phyloP scores from a whole-genome alignment of 1,140 invertebrate species.

The Halictus rubicundus region DNA sequence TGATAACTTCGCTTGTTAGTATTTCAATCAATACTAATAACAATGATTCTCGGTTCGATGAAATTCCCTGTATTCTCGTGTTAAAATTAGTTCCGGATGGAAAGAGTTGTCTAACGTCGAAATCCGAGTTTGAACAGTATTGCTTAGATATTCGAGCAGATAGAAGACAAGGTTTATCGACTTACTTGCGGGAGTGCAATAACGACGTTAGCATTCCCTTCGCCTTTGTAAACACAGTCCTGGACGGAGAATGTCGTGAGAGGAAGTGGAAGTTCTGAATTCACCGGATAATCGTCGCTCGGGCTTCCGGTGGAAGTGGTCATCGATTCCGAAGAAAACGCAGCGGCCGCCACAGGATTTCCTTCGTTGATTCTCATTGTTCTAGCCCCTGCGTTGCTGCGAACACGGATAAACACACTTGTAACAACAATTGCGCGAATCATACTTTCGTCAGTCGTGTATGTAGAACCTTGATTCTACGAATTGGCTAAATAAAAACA shows the following conservation, averaged over 20 bases:
- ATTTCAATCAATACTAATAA: too few relatives aligned
- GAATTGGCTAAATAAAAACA: too few relatives aligned
- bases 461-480: too few relatives aligned
- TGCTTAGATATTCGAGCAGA: not conserved
- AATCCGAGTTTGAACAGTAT: not conserved
- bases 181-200: constrained; percentile 77
- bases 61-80: too few relatives aligned
- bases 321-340: constrained; percentile 27
- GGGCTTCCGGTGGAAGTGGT: constrained; percentile 32
- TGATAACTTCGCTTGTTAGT: too few relatives aligned
- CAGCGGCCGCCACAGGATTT: constrained; percentile 1
- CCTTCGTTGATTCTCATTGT: constrained; percentile 32
- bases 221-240: constrained; percentile 76
- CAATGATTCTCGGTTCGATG: too few relatives aligned
- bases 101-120: too few relatives aligned
- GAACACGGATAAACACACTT: not conserved
- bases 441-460: too few relatives aligned
- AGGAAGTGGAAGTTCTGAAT: constrained; percentile 12
- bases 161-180: constrained; percentile 1
- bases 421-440: not conserved
- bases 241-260: constrained; percentile 34
- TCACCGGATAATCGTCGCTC: constrained; percentile 24
- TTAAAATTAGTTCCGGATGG: too few relatives aligned
- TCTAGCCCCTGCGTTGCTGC: constrained; percentile 18
- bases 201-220: constrained; percentile 81